Base-by-base conservation (phyloP, 1,140 invertebrate genomes). In the Hydropsyche tenuis region DNA sequence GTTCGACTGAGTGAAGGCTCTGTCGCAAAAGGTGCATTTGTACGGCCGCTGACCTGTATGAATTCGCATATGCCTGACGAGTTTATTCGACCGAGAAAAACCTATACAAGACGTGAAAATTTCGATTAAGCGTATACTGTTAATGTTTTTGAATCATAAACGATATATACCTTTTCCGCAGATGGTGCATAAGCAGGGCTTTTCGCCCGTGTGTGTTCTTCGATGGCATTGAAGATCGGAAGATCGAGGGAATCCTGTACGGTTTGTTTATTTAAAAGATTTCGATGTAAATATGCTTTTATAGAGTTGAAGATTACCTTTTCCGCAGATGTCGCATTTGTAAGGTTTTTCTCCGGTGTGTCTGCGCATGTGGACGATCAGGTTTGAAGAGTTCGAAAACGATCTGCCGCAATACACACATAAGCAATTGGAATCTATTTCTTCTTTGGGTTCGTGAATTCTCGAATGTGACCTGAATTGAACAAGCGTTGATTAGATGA, bases 131-230 rank as follows among this genome's bases (percentile, higher is more conserved):
- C 30, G 1, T 30, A 37, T 7, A 23, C 7, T 37, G 7, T 64
- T 5, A 18, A 6, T 3, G 14, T 64, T 2, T 9, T 16, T 37
- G 25, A 64, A n/a, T n/a, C n/a, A n/a, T n/a, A n/a, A n/a, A n/a
- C n/a, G n/a, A 20, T 46, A 27, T 5, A 69, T 79, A 81, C 89
- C 83, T 85, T 91, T 91, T 4, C 88, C 88, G 80, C 90, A 91
- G 72, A 88, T 80, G 6, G 81, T 79, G 72, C 86, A 88, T 2
- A 83, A 62, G 72, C 85, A 86, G 1, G 86, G 85, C 70, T 85
- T 86, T 74, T 86, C 86, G 1, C 85, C 85, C 0, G 86, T 86
- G 72, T 88, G 87, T 0, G 84, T 85, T 16, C 85, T 76, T 27
- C 84, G 77, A 69, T 86, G 85, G 48, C 82, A 84, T 72, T 83